Conservation (phyloP, 2,888 invertebrate species). For the Homarus gammarus region DNA sequence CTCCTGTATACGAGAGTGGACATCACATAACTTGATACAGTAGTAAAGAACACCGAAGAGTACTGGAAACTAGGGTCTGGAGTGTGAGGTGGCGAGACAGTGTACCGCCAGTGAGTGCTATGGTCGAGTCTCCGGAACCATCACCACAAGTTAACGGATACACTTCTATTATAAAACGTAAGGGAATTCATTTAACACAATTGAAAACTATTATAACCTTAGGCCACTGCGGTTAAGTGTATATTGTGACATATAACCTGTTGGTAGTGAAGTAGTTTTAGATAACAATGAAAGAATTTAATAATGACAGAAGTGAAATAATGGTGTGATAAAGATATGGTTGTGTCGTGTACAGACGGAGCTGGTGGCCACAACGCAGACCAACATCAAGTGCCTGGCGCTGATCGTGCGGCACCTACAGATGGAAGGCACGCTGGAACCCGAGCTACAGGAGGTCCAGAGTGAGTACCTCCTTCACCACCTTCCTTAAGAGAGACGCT, state of each 20-base stretch:
- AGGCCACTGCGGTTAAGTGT: background rate
- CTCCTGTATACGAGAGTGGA: too few relatives aligned
- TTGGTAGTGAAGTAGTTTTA: background rate
- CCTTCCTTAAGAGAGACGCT: background rate
- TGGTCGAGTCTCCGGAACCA: too few relatives aligned
- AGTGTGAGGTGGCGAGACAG: too few relatives aligned
- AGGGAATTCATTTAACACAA: background rate
- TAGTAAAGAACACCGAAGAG: too few relatives aligned
- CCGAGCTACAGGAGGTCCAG: constrained; percentile 63
- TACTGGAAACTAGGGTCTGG: too few relatives aligned
- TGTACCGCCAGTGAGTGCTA: too few relatives aligned
- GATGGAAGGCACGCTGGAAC: constrained; percentile 65
- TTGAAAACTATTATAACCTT: background rate
- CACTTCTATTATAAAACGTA: background rate
- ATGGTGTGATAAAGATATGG: background rate
- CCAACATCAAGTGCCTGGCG: constrained; percentile 90
- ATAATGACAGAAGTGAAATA: background rate
- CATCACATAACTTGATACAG: too few relatives aligned
- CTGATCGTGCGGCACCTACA: constrained; percentile 81
- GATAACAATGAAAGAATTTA: background rate
- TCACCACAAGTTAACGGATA: too few relatives aligned
- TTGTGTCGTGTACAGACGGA: constrained; percentile 86
- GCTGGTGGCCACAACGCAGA: constrained; percentile 90
- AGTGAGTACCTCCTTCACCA: constrained; percentile 45
- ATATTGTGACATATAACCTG: background rate